Evolutionary conservation across 2,888 invertebrate species (phyloP), one percentile per base, ranked within the genome.

Genomic region (Plutella xylostella): DNA sequence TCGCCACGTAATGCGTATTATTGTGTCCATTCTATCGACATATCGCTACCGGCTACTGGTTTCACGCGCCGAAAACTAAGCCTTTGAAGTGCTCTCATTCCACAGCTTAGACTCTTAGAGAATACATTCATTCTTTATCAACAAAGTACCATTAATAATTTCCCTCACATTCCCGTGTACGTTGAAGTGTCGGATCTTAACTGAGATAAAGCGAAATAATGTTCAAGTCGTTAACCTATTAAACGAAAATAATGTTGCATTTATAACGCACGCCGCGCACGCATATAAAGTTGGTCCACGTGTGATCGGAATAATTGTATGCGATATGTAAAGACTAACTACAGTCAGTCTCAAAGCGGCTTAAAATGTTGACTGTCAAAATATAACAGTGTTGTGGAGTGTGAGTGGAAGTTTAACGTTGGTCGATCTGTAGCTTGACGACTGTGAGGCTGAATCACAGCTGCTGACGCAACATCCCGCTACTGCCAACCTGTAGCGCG

Each of bases 271-370:
- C 56, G 59, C 65, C 70, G 65, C 68, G 70, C 62, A 59, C 68
- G 61, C 58, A 28, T 28, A 68, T 77, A 75, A 75, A 71, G 62
- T 62, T 65, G 69, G 68, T 72, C 71, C 78, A 77, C 76, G 76
- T 80, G 77, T 77, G 76, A 67, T 71, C 62, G 56, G 79, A 80
- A 80, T 80, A 78, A 77, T 77, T 75, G 72, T 71, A 53, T 54
- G 63, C 57, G 58, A 57, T n/a, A n/a, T n/a, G n/a, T n/a, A n/a
- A n/a, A n/a, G n/a, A n/a, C n/a, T n/a, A n/a, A n/a, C n/a, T n/a
- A n/a, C n/a, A n/a, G n/a, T n/a, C n/a, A n/a, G n/a, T n/a, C n/a
- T n/a, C n/a, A n/a, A n/a, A n/a, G n/a, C n/a, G n/a, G n/a, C n/a
- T n/a, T n/a, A n/a, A n/a, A n/a, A n/a, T n/a, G n/a, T n/a, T n/a